phyloP scores from a whole-genome alignment of 2,888 invertebrate genomes.

The Rhamnusium bicolor region DNA sequence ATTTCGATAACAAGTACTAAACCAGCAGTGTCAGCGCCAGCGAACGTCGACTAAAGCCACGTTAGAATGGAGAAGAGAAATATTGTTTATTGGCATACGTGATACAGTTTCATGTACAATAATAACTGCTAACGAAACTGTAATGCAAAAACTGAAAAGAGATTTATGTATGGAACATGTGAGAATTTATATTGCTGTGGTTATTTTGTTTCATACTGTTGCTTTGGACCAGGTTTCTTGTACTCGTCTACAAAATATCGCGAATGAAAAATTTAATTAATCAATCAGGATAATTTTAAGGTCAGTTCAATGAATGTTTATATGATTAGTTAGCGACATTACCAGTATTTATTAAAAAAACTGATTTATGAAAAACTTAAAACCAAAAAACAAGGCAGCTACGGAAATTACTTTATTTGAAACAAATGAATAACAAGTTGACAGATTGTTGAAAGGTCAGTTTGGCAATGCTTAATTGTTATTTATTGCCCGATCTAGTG shows the following conservation, averaged over 20 bases:
- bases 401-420: too few species aligned
- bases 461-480: too few species aligned
- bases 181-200: background rate
- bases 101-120: constrained; percentile 4
- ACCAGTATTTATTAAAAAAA: too few species aligned
- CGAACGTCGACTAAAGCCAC: background rate
- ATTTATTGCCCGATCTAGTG: too few species aligned
- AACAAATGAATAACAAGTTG: too few species aligned
- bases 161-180: background rate
- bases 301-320: too few species aligned
- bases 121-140: background rate
- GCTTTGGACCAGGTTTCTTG: background rate
- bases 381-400: too few species aligned
- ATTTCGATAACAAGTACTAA: constrained; percentile 13
- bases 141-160: background rate
- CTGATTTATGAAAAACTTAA: too few species aligned
- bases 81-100: constrained; percentile 19
- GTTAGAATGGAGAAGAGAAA: background rate
- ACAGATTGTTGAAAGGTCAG: too few species aligned
- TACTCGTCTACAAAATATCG: background rate
- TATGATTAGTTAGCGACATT: too few species aligned
- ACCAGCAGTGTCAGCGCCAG: background rate
- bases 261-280: too few species aligned
- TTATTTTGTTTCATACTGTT: background rate
- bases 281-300: too few species aligned